These are phyloP conservation scores for Vesta saturnalis DNA, from an alignment of 2,888 invertebrate genomes.

Conservation along the genomic window DNA sequence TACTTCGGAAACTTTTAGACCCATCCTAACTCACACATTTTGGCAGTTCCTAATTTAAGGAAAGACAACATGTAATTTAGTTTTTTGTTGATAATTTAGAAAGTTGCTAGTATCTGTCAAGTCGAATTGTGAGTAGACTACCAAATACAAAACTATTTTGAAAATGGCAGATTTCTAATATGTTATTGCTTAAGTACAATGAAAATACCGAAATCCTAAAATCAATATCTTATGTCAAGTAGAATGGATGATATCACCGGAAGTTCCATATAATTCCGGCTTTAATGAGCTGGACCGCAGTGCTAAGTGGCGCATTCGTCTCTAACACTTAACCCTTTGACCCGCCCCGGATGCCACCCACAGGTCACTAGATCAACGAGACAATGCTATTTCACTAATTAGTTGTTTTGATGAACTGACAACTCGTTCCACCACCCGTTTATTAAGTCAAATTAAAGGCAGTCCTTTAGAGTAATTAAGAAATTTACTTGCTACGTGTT, in stretches of 20 bases:
- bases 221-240: constrained; percentile 22
- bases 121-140: neutral
- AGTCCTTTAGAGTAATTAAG: constrained; percentile 21
- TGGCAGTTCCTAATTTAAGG: constrained; percentile 27
- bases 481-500: constrained; percentile 15
- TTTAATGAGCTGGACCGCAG: constrained; percentile 36
- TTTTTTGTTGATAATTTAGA: constrained; percentile 24
- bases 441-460: constrained; percentile 30
- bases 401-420: constrained; percentile 39
- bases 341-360: constrained; percentile 40
- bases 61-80: constrained; percentile 23
- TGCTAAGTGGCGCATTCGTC: constrained; percentile 37
- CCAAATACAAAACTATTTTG: neutral
- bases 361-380: constrained; percentile 42
- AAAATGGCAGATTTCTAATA: neutral
- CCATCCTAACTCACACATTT: constrained; percentile 23
- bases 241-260: constrained; percentile 37
- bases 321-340: constrained; percentile 37
- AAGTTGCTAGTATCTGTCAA: constrained; percentile 15
- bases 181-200: too few relatives aligned
- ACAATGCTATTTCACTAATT: constrained; percentile 35
- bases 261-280: constrained; percentile 37
- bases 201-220: too few relatives aligned
- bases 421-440: constrained; percentile 27
- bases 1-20: constrained; percentile 25